phyloP scores from a whole-genome alignment of 2,113 vertebrate species.

The Callorhinus ursinus region DNA sequence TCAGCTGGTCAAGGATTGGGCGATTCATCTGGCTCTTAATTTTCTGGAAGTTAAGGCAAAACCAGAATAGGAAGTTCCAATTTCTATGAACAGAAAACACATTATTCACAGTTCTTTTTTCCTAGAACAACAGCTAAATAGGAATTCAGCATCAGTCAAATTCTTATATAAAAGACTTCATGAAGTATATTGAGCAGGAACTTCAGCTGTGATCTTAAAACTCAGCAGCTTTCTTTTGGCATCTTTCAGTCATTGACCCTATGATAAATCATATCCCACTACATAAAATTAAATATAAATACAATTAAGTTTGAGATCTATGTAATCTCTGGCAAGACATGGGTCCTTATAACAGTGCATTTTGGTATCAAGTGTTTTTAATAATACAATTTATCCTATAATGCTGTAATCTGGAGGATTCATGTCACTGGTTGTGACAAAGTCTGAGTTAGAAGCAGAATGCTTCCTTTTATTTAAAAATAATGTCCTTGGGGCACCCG shows the following conservation, averaged over 20 bases:
- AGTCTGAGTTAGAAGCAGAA: not conserved
- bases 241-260: not conserved
- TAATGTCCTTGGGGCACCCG: not conserved
- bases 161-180: not conserved
- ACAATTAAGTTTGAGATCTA: not conserved
- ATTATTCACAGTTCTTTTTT: not conserved
- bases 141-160: not conserved
- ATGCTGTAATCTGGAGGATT: not conserved
- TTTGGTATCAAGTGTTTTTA: not conserved
- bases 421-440: not conserved
- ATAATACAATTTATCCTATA: not conserved
- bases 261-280: not conserved
- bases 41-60: not conserved
- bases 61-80: not conserved
- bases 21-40: not conserved
- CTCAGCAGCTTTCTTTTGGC: not conserved
- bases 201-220: not conserved
- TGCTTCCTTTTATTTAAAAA: not conserved
- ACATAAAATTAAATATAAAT: not conserved
- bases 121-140: not conserved
- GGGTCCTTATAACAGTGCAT: not conserved
- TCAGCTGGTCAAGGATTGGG: not conserved
- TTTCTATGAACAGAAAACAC: not conserved
- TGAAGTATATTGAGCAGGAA: not conserved
- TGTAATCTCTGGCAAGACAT: not conserved